Percentiles rank a stretch among this genome's conserved stretches.
Conservation (phyloP, 2,113 vertebrate genomes). For the Aythya baeri region DNA sequence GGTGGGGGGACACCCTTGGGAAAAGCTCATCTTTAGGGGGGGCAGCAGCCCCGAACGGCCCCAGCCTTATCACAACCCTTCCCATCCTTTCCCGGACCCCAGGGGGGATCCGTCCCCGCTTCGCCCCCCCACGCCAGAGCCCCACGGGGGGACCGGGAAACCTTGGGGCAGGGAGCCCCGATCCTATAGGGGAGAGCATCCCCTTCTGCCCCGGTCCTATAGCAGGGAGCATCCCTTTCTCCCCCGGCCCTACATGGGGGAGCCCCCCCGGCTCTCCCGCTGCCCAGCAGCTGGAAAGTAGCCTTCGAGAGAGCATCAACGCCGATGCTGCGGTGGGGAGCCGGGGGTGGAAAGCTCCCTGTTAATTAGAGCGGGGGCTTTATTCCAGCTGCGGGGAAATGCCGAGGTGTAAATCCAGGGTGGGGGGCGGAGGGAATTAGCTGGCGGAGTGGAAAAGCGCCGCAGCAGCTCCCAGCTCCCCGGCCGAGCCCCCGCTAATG, state of each 20-base stretch:
- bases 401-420: constrained; percentile 81
- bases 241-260: neutral
- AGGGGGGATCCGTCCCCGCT: neutral
- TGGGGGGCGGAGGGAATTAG: constrained; percentile 74
- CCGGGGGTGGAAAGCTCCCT: constrained; percentile 24
- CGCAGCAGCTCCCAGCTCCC: constrained; percentile 58
- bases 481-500: constrained; percentile 20
- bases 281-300: constrained; percentile 56
- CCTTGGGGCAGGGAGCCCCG: neutral
- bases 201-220: no score
- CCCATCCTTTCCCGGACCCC: no score
- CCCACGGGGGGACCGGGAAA: no score
- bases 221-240: no score
- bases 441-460: constrained; percentile 54
- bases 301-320: constrained; percentile 35
- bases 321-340: constrained; percentile 24
- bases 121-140: accelerated
- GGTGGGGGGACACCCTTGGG: neutral
- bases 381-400: constrained; percentile 61
- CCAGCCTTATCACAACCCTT: no score
- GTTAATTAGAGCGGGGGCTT: constrained; percentile 74
- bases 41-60: neutral
- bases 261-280: no score
- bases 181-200: neutral
- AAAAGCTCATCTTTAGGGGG: accelerated